Evolutionary conservation across 2,797 vertebrate species (phyloP).

Genomic region (Vipera latastei): DNA sequence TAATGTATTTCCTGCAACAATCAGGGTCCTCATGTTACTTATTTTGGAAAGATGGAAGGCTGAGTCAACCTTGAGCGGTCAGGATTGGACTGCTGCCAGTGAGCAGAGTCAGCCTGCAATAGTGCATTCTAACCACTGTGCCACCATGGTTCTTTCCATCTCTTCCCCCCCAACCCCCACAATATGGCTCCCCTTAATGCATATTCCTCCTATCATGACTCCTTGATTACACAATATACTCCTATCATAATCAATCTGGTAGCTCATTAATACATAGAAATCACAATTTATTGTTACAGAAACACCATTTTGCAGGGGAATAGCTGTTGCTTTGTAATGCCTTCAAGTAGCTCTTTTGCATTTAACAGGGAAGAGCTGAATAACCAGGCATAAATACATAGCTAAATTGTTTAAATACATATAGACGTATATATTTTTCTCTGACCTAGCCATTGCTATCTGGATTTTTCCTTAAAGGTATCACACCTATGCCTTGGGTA

Average conservation of each 20-base stretch:
- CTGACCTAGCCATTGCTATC: background rate
- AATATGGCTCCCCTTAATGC: background rate
- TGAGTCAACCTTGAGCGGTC: background rate
- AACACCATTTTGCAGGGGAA: background rate
- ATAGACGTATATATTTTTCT: background rate
- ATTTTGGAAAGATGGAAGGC: background rate
- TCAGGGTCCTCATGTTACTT: background rate
- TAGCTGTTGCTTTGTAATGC: background rate
- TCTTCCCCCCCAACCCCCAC: too few relatives aligned
- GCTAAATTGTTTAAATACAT: background rate
- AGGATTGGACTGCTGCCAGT: background rate
- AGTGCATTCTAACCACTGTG: background rate
- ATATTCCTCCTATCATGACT: background rate
- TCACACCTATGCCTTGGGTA: background rate
- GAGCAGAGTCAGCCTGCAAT: background rate
- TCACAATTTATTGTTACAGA: background rate
- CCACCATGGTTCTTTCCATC: background rate
- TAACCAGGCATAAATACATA: background rate
- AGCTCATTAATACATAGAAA: background rate
- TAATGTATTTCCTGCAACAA: background rate
- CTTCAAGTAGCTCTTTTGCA: background rate
- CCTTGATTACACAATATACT: background rate
- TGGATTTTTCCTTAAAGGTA: background rate
- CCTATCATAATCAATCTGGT: background rate
- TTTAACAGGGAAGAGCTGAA: background rate